A percentile compares a stretch with the other conserved stretches of the same genome.
phyloP scores from a whole-genome alignment of 1,140 invertebrate genomes.

The Hypothenemus hampei region DNA sequence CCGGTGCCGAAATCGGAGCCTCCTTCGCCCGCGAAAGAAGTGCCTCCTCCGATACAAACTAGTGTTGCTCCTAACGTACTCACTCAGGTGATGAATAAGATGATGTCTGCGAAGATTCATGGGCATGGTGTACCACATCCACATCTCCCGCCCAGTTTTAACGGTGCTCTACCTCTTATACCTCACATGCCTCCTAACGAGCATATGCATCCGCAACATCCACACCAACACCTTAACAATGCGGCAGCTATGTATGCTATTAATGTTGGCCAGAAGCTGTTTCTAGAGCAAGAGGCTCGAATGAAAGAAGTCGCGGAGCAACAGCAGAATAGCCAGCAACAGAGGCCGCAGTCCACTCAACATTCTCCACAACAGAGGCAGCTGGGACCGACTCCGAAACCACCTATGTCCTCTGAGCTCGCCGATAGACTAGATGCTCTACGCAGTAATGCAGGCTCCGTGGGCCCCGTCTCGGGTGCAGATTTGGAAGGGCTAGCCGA shows the following conservation, averaged over 20 bases:
- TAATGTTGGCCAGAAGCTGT: constrained; percentile 69
- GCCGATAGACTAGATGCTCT: no score
- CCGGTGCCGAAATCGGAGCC: constrained; percentile 53
- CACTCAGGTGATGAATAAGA: constrained; percentile 65
- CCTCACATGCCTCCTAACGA: constrained; percentile 46
- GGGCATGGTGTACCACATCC: no score
- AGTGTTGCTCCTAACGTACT: constrained; percentile 56
- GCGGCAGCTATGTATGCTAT: constrained; percentile 74
- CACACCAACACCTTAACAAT: constrained; percentile 54
- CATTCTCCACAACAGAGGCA: constrained; percentile 60
- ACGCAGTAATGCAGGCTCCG: no score
- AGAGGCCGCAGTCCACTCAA: constrained; percentile 52
- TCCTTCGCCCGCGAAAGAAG: constrained; percentile 54
- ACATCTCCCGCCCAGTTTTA: no score
- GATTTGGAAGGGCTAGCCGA: constrained; percentile 85
- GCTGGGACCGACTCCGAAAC: constrained; percentile 55
- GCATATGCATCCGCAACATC: constrained; percentile 49
- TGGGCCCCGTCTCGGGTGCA: no score
- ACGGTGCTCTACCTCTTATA: constrained; percentile 57
- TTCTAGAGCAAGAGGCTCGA: constrained; percentile 69
- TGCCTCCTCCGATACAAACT: constrained; percentile 52
- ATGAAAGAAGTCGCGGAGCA: constrained; percentile 59
- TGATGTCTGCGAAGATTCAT: no score
- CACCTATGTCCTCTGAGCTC: no score
- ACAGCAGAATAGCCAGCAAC: constrained; percentile 47